A percentile compares a stretch with the other conserved stretches of the same genome.
Conservation (phyloP, 2,797 vertebrate genomes). For the Enteromius anoplus region DNA sequence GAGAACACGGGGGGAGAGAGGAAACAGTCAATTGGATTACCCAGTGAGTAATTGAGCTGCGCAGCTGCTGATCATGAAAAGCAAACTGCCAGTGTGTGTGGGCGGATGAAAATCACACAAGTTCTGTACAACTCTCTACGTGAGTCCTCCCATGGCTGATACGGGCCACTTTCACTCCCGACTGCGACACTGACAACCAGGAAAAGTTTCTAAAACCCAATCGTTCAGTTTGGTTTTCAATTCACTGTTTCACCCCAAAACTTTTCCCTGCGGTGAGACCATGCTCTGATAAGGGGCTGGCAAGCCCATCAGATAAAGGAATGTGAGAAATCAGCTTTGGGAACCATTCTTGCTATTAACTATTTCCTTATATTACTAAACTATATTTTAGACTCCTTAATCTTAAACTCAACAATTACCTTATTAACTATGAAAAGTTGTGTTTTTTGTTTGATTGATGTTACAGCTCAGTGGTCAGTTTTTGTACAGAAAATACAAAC, state of each 20-base stretch:
- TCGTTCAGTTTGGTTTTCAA: not conserved
- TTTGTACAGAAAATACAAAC: not conserved
- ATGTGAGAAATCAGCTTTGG: not conserved
- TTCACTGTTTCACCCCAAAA: not conserved
- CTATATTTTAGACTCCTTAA: not conserved
- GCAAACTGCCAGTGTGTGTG: slow-evolving; percentile 44
- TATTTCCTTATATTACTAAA: not conserved
- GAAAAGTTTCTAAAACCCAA: slow-evolving; percentile 18
- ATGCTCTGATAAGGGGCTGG: not conserved
- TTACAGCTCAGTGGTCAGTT: not conserved
- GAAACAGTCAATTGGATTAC: slow-evolving; percentile 54
- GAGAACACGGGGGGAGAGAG: slow-evolving; percentile 47
- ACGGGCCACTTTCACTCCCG: not conserved
- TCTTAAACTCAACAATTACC: not conserved
- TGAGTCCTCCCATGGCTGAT: not conserved
- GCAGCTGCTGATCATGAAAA: slow-evolving; percentile 60
- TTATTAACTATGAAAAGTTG: not conserved
- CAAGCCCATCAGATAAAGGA: not conserved
- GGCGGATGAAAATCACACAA: slow-evolving; percentile 27
- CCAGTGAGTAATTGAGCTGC: slow-evolving; percentile 56
- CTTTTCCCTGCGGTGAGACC: not conserved
- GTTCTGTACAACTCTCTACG: slow-evolving; percentile 19
- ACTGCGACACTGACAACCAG: not conserved
- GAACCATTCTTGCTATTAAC: not conserved
- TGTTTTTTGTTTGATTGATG: not conserved